Percentiles rank a stretch among this genome's conserved stretches.
These are phyloP conservation scores for Mus caroli DNA, from an alignment of 2,797 vertebrate genomes.

Conservation along the genomic window DNA sequence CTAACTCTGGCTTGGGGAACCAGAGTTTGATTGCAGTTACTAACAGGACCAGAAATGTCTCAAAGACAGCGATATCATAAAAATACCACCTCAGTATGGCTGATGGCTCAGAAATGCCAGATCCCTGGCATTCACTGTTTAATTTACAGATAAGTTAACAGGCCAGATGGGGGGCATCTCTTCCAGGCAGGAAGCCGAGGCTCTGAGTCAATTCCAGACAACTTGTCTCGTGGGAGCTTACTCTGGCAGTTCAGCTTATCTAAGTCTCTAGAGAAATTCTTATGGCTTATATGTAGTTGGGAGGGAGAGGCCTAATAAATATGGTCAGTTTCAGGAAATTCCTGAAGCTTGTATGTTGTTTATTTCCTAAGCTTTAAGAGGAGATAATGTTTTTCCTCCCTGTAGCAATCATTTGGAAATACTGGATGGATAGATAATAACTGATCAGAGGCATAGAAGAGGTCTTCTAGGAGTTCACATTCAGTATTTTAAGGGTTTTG, in stretches of 20 bases:
- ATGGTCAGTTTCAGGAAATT: not conserved
- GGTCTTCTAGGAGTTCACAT: not conserved
- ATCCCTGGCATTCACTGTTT: not conserved
- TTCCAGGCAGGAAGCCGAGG: too few species aligned
- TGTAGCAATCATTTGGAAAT: not conserved
- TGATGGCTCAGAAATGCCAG: not conserved
- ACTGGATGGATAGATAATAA: not conserved
- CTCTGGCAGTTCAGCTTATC: not conserved
- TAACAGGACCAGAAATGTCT: not conserved
- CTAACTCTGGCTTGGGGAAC: not conserved
- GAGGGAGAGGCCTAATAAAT: not conserved
- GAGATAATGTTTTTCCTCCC: not conserved
- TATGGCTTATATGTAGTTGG: not conserved
- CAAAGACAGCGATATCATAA: not conserved
- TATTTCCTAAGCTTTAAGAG: not conserved
- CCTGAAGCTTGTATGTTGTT: not conserved
- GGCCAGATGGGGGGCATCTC: not conserved
- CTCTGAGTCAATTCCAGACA: too few species aligned
- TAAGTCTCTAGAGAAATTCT: not conserved
- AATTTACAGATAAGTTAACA: not conserved
- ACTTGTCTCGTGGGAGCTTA: not conserved
- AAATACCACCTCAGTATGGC: not conserved
- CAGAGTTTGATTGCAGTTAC: not conserved
- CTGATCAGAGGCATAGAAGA: not conserved
- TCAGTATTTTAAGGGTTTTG: not conserved